These are phyloP conservation scores for Ochotona curzoniae DNA, from an alignment of 2,113 vertebrate genomes.

Conservation along the genomic window DNA sequence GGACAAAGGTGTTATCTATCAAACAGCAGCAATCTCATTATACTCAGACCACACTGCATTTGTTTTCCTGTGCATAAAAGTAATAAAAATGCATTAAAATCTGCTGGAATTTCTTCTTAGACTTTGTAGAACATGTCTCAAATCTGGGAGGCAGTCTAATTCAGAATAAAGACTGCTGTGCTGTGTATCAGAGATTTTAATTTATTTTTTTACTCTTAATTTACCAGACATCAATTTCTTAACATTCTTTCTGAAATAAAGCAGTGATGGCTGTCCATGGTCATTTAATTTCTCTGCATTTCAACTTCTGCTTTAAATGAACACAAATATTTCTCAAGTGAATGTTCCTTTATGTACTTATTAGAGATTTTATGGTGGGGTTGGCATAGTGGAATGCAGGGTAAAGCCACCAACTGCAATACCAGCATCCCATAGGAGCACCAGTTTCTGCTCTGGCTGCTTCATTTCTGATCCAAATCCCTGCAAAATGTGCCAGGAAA, in stretches of 20 bases:
- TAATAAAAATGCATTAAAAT: background rate
- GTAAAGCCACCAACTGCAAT: too few species aligned
- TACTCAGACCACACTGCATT: background rate
- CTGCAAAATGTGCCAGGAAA: too few species aligned
- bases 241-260: slow-evolving; percentile 1
- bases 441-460: too few species aligned
- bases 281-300: background rate
- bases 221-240: background rate
- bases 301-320: background rate
- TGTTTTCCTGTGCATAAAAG: background rate
- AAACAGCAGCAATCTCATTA: background rate
- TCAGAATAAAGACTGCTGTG: background rate
- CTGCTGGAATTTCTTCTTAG: background rate
- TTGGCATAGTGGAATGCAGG: too few species aligned
- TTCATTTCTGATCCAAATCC: too few species aligned
- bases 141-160: background rate
- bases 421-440: too few species aligned
- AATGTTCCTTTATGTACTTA: background rate
- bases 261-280: background rate
- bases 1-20: background rate
- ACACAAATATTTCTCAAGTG: slow-evolving; percentile 8
- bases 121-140: background rate
- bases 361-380: background rate
- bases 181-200: background rate
- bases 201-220: slow-evolving; percentile 19